Evolutionary conservation across 2,797 vertebrate species (phyloP).

Genomic region (Spinibarbus caldwelli): DNA sequence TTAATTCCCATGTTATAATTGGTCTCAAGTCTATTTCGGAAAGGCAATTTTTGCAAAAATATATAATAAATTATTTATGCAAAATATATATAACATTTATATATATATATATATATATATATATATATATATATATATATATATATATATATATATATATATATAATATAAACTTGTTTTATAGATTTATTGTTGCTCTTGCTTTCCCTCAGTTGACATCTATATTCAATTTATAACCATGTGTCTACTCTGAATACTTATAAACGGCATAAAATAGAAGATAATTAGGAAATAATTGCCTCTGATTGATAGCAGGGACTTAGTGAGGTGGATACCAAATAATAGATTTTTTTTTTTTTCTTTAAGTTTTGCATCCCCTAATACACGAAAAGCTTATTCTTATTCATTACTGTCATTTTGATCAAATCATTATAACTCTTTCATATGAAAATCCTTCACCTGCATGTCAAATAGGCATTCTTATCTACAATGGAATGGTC

Average conservation of each 20-base stretch:
- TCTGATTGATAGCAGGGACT: constrained; percentile 13
- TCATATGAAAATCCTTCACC: constrained; percentile 38
- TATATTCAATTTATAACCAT: neutral
- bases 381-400: neutral
- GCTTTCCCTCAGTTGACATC: neutral
- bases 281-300: constrained; percentile 15
- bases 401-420: constrained; percentile 31
- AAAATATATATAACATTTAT: too few species aligned
- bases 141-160: neutral
- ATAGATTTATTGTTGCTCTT: constrained; percentile 19
- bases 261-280: constrained; percentile 17
- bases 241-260: neutral
- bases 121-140: neutral
- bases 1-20: neutral
- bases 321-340: constrained; percentile 9
- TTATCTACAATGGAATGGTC: constrained; percentile 29
- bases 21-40: neutral
- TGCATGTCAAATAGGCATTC: constrained; percentile 31
- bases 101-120: too few species aligned
- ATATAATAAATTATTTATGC: too few species aligned
- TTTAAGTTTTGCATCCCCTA: neutral
- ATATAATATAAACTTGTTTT: constrained; percentile 4
- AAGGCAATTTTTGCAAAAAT: neutral
- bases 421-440: constrained; percentile 38
- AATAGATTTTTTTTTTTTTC: neutral